A percentile compares a stretch with the other conserved stretches of the same genome.
Evolutionary conservation across 2,888 invertebrate genomes (phyloP).

Genomic region (Epistrophe grossulariae): DNA sequence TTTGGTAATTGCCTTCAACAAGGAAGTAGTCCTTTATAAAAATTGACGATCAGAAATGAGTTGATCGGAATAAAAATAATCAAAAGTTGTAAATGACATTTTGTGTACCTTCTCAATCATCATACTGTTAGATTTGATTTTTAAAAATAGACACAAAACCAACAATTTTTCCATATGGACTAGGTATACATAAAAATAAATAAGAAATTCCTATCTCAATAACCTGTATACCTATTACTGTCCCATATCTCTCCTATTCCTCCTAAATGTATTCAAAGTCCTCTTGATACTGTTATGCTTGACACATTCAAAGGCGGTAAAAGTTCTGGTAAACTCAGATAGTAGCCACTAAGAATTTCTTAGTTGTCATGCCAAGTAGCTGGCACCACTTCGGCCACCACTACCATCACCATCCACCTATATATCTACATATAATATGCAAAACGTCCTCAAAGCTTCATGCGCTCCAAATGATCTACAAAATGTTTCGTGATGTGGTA

Average conservation of each 20-base stretch:
- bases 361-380: constrained; percentile 24
- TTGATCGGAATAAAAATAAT: no score
- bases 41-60: no score
- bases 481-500: constrained; percentile 46
- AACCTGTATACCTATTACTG: not conserved
- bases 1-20: no score
- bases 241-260: constrained; percentile 7
- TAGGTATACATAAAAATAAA: not conserved
- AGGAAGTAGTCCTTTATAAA: no score
- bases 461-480: constrained; percentile 49
- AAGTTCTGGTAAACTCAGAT: constrained; percentile 1
- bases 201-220: not conserved
- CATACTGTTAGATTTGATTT: no score
- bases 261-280: not conserved
- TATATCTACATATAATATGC: not conserved
- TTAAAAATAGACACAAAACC: no score
- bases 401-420: not conserved
- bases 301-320: constrained; percentile 5
- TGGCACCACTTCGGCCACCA: not conserved
- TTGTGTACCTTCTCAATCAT: no score
- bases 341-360: constrained; percentile 26
- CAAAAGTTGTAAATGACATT: no score
- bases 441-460: constrained; percentile 38
- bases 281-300: not conserved
- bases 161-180: no score